Percentiles rank a stretch among this genome's conserved stretches.
phyloP scores from a whole-genome alignment of 1,140 invertebrate species.

The Drosophila repleta region DNA sequence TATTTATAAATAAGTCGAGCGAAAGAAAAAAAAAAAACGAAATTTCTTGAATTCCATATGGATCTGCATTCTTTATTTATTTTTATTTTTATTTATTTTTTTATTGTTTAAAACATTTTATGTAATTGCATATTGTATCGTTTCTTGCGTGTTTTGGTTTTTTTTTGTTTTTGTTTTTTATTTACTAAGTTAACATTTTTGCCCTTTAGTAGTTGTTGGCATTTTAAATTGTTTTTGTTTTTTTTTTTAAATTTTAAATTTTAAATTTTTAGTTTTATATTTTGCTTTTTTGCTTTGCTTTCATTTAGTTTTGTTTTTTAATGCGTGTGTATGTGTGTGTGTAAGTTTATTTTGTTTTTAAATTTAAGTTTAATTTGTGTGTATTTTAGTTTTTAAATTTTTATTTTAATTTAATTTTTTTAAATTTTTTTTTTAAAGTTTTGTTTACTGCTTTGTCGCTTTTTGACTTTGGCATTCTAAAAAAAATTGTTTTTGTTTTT shows the following conservation, averaged over 20 bases:
- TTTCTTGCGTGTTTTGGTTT: conserved; percentile 39
- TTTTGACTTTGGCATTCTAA: conserved; percentile 15
- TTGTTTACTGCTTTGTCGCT: conserved; percentile 2
- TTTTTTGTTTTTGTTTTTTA: conserved; percentile 17
- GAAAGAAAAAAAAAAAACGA: conserved; percentile 1
- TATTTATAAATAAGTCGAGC: conserved; percentile 16
- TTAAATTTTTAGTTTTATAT: conserved; percentile 17
- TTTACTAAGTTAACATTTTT: conserved; percentile 64
- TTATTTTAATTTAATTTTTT: conserved; percentile 12
- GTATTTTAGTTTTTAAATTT: conserved; percentile 1
- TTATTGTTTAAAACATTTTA: conserved; percentile 68
- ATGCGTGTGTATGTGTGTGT: conserved; percentile 34
- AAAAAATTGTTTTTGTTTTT: background rate
- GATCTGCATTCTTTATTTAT: conserved; percentile 43
- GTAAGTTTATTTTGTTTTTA: conserved; percentile 25
- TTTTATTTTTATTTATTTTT: conserved; percentile 12
- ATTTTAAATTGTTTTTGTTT: conserved; percentile 42
- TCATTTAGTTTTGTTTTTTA: conserved; percentile 3
- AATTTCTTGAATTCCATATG: conserved; percentile 43
- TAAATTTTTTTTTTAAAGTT: conserved; percentile 25
- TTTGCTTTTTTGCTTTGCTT: conserved; percentile 24
- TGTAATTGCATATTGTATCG: conserved; percentile 64
- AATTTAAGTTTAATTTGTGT: conserved; percentile 14
- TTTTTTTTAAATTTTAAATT: conserved; percentile 20
- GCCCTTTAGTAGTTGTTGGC: conserved; percentile 53